Conservation (phyloP, 2,113 vertebrate species). For the Sinocyclocheilus anophthalmus region DNA sequence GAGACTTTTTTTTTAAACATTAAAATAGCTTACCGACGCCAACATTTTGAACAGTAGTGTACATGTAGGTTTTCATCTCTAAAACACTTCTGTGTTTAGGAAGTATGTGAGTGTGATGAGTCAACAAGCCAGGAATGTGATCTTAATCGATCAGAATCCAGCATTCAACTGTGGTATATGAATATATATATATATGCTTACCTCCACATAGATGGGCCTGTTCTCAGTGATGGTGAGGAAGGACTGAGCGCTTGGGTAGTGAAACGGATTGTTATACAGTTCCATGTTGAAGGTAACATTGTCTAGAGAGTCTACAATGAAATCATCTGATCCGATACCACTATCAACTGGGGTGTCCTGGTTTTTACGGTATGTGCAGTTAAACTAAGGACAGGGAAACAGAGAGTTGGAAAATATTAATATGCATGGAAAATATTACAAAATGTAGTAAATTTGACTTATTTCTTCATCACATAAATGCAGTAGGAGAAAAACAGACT, state of each 20-base stretch:
- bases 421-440: background rate
- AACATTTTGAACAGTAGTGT: background rate
- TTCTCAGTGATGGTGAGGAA: conserved; percentile 83
- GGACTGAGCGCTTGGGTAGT: conserved; percentile 73
- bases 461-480: too few relatives aligned
- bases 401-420: conserved; percentile 23
- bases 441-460: too few relatives aligned
- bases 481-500: background rate
- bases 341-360: conserved; percentile 29
- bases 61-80: background rate
- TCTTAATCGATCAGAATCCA: background rate
- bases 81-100: background rate
- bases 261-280: conserved; percentile 79
- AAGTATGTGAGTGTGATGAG: background rate
- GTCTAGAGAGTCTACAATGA: conserved; percentile 46
- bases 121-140: background rate
- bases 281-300: conserved; percentile 88
- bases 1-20: background rate
- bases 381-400: conserved; percentile 79
- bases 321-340: conserved; percentile 29
- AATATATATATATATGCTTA: conserved; percentile 63
- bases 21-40: background rate
- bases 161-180: background rate
- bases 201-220: conserved; percentile 87
- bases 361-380: conserved; percentile 81